Evolutionary conservation across 1,140 invertebrate species (phyloP).

Genomic region (Drosophila murphyi): DNA sequence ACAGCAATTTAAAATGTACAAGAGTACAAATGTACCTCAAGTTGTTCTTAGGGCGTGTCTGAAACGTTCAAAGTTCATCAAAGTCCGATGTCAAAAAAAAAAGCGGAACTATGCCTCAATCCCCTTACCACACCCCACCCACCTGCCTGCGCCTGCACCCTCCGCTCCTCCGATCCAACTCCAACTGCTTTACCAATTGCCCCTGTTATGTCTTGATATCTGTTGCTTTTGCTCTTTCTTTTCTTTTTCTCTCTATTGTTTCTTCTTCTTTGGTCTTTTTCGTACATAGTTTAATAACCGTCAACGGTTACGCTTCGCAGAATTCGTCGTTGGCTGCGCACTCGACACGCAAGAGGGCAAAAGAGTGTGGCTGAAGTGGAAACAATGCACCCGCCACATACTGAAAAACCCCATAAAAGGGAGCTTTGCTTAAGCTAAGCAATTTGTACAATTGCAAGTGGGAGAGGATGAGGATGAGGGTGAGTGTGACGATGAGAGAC

Average conservation of each 20-base stretch:
- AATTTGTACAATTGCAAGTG: background rate
- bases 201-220: conserved; percentile 39
- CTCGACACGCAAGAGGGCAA: conserved; percentile 17
- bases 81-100: conserved; percentile 19
- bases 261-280: conserved; percentile 39
- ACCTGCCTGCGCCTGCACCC: conserved; percentile 7
- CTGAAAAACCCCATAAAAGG: conserved; percentile 10
- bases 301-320: conserved; percentile 67
- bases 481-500: too few species aligned
- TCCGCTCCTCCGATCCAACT: background rate
- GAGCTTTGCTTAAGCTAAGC: conserved; percentile 15
- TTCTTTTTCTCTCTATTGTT: conserved; percentile 18
- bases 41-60: conserved; percentile 37
- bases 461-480: too few species aligned
- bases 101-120: conserved; percentile 76
- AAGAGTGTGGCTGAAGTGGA: background rate
- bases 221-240: conserved; percentile 37
- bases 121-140: conserved; percentile 32
- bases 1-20: conserved; percentile 25
- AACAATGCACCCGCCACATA: conserved; percentile 1
- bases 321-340: conserved; percentile 49
- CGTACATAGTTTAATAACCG: conserved; percentile 72
- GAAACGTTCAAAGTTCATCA: conserved; percentile 51
- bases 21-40: conserved; percentile 49
- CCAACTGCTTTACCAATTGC: conserved; percentile 27